Conservation (phyloP, 1,140 invertebrate species). For the Drosophila subpulchrella region DNA sequence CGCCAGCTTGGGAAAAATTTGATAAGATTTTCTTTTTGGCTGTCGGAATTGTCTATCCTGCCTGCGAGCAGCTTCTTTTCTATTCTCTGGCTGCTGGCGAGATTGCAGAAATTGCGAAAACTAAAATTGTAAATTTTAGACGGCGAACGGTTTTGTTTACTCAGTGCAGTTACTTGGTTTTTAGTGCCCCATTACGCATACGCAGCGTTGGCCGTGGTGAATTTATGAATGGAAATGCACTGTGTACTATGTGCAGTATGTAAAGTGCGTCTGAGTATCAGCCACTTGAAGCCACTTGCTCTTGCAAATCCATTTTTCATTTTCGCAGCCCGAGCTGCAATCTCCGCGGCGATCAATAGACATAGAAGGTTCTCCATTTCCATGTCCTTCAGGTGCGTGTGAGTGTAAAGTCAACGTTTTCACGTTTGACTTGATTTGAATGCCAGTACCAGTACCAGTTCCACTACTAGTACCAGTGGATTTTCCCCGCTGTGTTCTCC, state of each 20-base stretch:
- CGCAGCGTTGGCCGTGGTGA: conserved; percentile 30
- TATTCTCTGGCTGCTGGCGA: conserved; percentile 43
- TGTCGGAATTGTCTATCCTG: conserved; percentile 41
- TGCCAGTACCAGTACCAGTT: conserved; percentile 21
- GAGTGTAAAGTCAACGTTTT: conserved; percentile 69
- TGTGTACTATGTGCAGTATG: neutral
- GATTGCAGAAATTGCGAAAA: conserved; percentile 40
- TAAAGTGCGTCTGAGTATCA: conserved; percentile 29
- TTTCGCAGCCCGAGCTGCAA: conserved; percentile 28
- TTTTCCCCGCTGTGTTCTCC: neutral
- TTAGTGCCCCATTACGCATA: conserved; percentile 47
- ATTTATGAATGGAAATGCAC: conserved; percentile 8
- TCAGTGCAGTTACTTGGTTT: conserved; percentile 13
- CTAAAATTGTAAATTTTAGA: conserved; percentile 56
- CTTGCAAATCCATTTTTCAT: conserved; percentile 12
- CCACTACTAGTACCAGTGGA: no score
- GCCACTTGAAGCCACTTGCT: conserved; percentile 15
- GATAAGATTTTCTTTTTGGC: conserved; percentile 51
- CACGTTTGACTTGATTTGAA: conserved; percentile 74
- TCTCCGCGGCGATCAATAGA: conserved; percentile 11
- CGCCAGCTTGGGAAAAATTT: conserved; percentile 53
- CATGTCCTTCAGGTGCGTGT: conserved; percentile 22
- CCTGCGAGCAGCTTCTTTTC: conserved; percentile 16
- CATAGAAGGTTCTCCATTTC: neutral
- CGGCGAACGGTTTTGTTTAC: conserved; percentile 51